Evolutionary conservation across 1,140 invertebrate species (phyloP).

Genomic region (Dendrolimus punctatus): DNA sequence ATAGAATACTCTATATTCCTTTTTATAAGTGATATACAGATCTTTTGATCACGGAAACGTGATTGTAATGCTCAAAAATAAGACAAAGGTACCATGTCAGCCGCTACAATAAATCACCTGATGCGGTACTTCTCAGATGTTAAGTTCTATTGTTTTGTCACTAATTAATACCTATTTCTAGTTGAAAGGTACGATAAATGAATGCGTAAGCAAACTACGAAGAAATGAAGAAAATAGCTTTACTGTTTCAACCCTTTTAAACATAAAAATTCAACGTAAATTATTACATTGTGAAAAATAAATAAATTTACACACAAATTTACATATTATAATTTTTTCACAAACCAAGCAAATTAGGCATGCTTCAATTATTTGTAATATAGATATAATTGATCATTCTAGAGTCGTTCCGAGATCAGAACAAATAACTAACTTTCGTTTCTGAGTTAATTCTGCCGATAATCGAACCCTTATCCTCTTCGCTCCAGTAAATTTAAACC

Average conservation of each 20-base stretch:
- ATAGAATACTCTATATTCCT: conserved; percentile 5
- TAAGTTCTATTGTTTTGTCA: conserved; percentile 35
- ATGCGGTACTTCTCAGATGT: conserved; percentile 46
- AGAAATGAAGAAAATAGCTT: conserved; percentile 4
- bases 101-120: conserved; percentile 45
- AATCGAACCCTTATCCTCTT: too few relatives aligned
- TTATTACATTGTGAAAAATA: too few relatives aligned
- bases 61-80: conserved; percentile 26
- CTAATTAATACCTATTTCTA: conserved; percentile 19
- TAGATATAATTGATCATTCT: too few relatives aligned
- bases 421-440: too few relatives aligned
- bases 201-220: neutral
- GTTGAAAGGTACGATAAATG: conserved; percentile 1
- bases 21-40: conserved; percentile 7
- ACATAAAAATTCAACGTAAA: too few relatives aligned
- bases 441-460: too few relatives aligned
- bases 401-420: too few relatives aligned
- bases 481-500: too few relatives aligned
- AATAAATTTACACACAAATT: too few relatives aligned
- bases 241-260: neutral
- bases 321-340: too few relatives aligned
- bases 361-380: too few relatives aligned
- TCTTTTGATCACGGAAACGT: conserved; percentile 39
- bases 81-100: conserved; percentile 42
- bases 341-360: too few relatives aligned